Percentiles rank a stretch among this genome's conserved stretches.
phyloP scores from a whole-genome alignment of 1,140 invertebrate species.

The Meloidogyne floridensis region DNA sequence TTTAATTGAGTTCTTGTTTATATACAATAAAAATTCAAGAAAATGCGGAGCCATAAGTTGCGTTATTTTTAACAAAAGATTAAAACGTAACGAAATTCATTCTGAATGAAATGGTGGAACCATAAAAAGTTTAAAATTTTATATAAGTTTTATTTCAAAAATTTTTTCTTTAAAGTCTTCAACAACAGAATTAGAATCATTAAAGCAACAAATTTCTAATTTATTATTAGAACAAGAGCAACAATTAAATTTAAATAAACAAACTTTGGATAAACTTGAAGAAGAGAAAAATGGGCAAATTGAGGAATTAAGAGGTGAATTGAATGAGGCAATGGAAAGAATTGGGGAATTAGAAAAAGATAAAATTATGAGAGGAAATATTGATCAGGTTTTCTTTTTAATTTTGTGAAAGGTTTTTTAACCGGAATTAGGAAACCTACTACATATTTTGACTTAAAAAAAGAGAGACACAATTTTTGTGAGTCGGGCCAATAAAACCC shows the following conservation, averaged over 20 bases:
- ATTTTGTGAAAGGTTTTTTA: neutral
- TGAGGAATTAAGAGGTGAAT: slow-evolving; percentile 30
- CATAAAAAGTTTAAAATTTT: too few relatives aligned
- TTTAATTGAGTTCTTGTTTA: too few relatives aligned
- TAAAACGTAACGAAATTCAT: too few relatives aligned
- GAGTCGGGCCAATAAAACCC: too few relatives aligned
- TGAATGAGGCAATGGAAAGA: slow-evolving; percentile 34
- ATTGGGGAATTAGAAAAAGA: slow-evolving; percentile 22
- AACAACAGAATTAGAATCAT: neutral
- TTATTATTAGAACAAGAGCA: neutral
- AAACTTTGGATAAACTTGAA: neutral
- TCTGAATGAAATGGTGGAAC: too few relatives aligned
- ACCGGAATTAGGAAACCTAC: too few relatives aligned
- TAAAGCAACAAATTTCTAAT: neutral
- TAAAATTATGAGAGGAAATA: slow-evolving; percentile 30
- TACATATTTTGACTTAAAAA: too few relatives aligned
- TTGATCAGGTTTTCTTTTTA: slow-evolving; percentile 4
- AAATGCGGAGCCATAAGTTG: too few relatives aligned
- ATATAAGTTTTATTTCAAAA: neutral
- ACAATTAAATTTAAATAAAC: neutral
- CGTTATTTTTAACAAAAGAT: too few relatives aligned
- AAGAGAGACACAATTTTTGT: too few relatives aligned
- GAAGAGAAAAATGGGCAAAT: slow-evolving; percentile 17
- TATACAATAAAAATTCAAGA: too few relatives aligned
- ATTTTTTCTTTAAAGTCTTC: slow-evolving; percentile 4